Conservation (phyloP, 2,113 vertebrate species). For the Gnathonemus longibarbis region DNA sequence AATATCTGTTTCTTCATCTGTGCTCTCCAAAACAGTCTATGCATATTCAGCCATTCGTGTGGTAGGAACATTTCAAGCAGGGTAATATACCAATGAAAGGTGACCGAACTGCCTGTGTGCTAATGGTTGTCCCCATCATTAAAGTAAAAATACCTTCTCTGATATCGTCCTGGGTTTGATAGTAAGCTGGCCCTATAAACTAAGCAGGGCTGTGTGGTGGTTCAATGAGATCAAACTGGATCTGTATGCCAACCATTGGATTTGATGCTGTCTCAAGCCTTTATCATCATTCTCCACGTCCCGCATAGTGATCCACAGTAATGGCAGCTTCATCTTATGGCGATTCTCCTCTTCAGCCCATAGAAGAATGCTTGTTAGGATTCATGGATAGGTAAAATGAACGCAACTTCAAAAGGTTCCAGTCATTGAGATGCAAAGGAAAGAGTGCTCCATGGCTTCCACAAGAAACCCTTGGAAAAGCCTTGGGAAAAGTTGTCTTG, state of each 20-base stretch:
- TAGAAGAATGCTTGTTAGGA: not conserved
- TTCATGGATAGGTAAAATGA: not conserved
- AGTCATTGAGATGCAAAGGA: not conserved
- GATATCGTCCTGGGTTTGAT: not conserved
- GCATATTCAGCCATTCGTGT: not conserved
- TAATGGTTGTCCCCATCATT: not conserved
- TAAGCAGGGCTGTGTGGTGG: not conserved
- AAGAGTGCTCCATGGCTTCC: not conserved
- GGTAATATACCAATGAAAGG: not conserved
- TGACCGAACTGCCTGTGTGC: not conserved
- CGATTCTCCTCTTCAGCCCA: too few relatives aligned
- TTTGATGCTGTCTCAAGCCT: not conserved
- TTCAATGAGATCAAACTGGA: not conserved
- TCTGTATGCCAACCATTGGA: not conserved
- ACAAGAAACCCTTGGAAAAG: not conserved
- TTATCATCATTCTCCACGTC: not conserved
- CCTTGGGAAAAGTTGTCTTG: not conserved
- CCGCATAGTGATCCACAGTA: not conserved
- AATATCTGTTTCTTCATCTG: not conserved
- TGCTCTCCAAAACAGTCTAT: not conserved
- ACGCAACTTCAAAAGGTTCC: not conserved
- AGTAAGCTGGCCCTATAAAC: not conserved
- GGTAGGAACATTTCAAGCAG: not conserved
- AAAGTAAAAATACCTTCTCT: not conserved
- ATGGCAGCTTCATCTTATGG: not conserved